Evolutionary conservation across 2,888 invertebrate genomes (phyloP).

Genomic region (Ceramica pisi): DNA sequence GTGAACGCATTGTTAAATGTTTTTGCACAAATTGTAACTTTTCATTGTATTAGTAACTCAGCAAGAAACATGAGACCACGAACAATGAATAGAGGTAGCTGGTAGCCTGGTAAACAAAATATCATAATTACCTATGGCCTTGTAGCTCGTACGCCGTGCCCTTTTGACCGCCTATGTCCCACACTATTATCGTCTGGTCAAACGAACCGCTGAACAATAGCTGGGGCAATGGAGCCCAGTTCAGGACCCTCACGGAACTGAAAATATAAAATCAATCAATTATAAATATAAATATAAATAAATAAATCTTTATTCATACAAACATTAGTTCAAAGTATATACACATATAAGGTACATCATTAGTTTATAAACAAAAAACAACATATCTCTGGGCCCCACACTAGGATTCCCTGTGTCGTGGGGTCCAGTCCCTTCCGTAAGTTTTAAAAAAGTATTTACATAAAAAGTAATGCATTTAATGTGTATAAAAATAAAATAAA

Average conservation of each 20-base stretch:
- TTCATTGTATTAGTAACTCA: not conserved
- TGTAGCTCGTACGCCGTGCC: slow-evolving; percentile 99
- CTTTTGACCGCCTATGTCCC: slow-evolving; percentile 99
- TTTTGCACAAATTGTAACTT: not conserved
- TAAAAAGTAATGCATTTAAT: too few relatives aligned
- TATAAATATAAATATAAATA: too few relatives aligned
- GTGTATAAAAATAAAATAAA: too few relatives aligned
- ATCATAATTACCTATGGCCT: slow-evolving; percentile 94
- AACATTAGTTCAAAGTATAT: too few relatives aligned
- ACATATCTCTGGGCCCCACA: too few relatives aligned
- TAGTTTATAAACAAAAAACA: too few relatives aligned
- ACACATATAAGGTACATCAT: too few relatives aligned
- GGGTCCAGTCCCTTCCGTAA: too few relatives aligned
- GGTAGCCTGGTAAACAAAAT: slow-evolving; percentile 30
- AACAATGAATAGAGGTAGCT: slow-evolving; percentile 4
- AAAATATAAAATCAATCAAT: slow-evolving; percentile 51
- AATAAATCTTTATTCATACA: too few relatives aligned
- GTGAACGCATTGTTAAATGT: not conserved
- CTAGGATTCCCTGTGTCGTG: too few relatives aligned
- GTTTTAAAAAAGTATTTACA: too few relatives aligned
- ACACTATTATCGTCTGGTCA: slow-evolving; percentile 98
- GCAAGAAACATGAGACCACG: slow-evolving; percentile 10
- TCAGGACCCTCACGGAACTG: slow-evolving; percentile 96
- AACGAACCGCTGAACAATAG: slow-evolving; percentile 98
- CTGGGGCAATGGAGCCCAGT: slow-evolving; percentile 98